These are phyloP conservation scores for Crocidura indochinensis DNA, from an alignment of 2,797 vertebrate genomes.

Conservation along the genomic window DNA sequence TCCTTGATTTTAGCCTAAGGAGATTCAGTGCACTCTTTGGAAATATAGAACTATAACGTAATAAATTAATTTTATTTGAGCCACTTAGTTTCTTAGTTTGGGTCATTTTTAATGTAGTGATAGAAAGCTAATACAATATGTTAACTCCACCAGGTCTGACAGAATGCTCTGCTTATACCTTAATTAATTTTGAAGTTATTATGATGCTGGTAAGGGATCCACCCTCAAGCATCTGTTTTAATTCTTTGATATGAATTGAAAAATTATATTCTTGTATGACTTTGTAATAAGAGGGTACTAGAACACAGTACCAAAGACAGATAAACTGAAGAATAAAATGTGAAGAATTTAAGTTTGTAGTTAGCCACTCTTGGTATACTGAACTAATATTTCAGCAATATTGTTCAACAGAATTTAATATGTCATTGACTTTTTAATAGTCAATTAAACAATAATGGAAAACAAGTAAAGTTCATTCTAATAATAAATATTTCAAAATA, in stretches of 20 bases:
- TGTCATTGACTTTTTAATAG: not conserved
- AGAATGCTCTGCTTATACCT: not conserved
- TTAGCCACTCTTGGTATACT: not conserved
- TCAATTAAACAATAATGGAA: conserved; percentile 6
- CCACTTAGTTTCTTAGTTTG: not conserved
- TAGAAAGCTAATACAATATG: not conserved
- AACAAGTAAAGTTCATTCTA: conserved; percentile 35
- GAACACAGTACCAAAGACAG: not conserved
- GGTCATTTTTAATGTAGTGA: not conserved
- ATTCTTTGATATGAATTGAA: not conserved
- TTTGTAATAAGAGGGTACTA: not conserved
- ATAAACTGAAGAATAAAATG: not conserved
- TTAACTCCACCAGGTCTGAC: not conserved
- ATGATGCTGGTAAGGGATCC: not conserved
- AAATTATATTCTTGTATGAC: conserved; percentile 37
- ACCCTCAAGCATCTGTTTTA: not conserved
- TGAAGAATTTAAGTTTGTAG: not conserved
- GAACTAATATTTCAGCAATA: not conserved
- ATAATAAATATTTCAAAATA: not conserved
- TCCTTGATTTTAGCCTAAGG: conserved; percentile 4
- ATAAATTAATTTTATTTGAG: not conserved
- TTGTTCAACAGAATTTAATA: not conserved
- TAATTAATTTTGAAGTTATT: conserved; percentile 24
- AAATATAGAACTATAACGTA: not conserved
- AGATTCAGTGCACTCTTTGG: not conserved